phyloP scores from a whole-genome alignment of 2,113 vertebrate genomes.

The Amazona guildingii region DNA sequence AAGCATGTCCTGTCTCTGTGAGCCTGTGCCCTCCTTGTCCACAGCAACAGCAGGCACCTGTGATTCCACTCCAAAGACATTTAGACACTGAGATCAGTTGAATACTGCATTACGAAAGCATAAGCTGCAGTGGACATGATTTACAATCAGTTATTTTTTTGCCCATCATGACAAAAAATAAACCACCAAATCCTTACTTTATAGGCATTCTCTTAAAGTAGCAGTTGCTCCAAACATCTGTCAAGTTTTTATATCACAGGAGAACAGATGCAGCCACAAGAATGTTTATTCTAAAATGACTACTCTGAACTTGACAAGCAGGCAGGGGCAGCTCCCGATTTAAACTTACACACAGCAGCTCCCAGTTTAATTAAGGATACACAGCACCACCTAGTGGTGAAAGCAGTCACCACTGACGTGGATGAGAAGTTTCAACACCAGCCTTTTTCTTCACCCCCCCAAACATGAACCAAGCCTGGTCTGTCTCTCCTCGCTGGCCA shows the following conservation, averaged over 20 bases:
- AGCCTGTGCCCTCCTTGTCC: neutral
- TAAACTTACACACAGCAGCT: neutral
- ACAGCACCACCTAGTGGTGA: neutral
- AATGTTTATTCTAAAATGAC: neutral
- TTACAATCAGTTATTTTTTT: neutral
- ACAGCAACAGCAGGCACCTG: neutral
- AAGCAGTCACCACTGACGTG: rapidly evolving
- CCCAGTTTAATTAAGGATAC: neutral
- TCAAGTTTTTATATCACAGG: neutral
- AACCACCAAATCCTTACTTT: neutral
- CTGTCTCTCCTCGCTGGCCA: neutral
- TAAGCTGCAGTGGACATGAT: neutral
- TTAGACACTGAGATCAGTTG: neutral
- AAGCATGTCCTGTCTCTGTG: neutral
- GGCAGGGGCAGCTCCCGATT: neutral
- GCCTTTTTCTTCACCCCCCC: neutral
- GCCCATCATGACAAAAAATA: neutral
- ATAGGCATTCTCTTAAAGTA: neutral
- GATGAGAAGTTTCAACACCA: neutral
- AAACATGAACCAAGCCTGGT: neutral
- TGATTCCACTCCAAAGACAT: neutral
- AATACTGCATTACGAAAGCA: neutral
- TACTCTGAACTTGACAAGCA: rapidly evolving
- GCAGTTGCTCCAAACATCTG: neutral
- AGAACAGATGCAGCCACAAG: neutral